Evolutionary conservation across 92 coral and sea anemone genomes (phyloP).

Genomic region (Micromussa lordhowensis): DNA sequence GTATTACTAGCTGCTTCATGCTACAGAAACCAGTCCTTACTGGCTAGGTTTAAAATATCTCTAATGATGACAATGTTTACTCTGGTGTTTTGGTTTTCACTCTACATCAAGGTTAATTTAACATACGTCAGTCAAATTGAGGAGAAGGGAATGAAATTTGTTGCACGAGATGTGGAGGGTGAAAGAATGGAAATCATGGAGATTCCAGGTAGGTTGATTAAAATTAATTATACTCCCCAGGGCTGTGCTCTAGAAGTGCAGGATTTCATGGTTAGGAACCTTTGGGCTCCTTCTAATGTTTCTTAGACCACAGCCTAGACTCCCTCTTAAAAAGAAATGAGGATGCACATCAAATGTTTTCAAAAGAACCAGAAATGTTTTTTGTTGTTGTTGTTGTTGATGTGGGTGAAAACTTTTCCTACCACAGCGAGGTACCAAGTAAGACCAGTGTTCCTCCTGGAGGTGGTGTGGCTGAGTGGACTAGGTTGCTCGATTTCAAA

Average conservation of each 20-base stretch:
- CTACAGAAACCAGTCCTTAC: no score
- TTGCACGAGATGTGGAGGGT: conserved; percentile 98
- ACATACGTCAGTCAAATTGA: conserved; percentile 69
- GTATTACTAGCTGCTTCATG: no score
- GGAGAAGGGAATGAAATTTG: conserved; percentile 94
- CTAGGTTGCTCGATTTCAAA: no score
- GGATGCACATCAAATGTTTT: neutral
- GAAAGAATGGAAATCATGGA: conserved; percentile 99
- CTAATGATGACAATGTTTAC: neutral
- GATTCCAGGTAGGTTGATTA: conserved; percentile 74
- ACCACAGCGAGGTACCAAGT: neutral
- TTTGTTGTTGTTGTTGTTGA: no score
- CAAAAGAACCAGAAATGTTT: neutral
- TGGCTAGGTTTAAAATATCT: no score
- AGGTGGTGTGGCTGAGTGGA: no score
- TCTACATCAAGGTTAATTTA: conserved; percentile 74
- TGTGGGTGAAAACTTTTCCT: neutral
- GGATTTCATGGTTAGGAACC: no score
- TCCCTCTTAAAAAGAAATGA: neutral
- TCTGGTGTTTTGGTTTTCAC: neutral
- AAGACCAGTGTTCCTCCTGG: neutral
- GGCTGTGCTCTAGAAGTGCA: no score
- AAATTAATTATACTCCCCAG: neutral
- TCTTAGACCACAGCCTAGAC: no score
- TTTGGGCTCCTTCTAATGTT: no score